These are phyloP conservation scores for Iselma pallidipennis DNA, from an alignment of 2,888 invertebrate genomes.

Conservation along the genomic window DNA sequence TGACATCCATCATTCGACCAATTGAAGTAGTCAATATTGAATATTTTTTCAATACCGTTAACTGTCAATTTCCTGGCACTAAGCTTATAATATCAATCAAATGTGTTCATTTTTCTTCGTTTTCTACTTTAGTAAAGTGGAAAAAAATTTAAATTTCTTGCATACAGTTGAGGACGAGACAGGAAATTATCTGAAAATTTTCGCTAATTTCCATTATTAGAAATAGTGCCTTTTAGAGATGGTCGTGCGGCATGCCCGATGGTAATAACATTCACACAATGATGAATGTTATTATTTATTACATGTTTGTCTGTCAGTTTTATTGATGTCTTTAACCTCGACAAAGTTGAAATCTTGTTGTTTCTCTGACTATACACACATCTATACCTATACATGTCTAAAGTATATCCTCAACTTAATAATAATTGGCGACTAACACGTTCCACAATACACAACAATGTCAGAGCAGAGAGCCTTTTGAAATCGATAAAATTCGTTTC, in stretches of 20 bases:
- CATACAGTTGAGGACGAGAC: neutral
- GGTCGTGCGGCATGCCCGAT: conserved; percentile 25
- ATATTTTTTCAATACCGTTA: neutral
- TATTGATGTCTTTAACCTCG: conserved; percentile 44
- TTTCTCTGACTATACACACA: neutral
- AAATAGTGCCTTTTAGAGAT: conserved; percentile 4
- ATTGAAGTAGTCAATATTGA: too few relatives aligned
- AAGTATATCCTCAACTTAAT: neutral
- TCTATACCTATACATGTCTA: neutral
- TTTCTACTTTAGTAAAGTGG: neutral
- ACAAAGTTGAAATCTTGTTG: conserved; percentile 29
- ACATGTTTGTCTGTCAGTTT: conserved; percentile 40
- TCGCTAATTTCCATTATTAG: neutral
- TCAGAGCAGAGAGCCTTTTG: neutral
- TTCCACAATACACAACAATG: neutral
- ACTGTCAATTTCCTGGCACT: neutral
- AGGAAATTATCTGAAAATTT: neutral
- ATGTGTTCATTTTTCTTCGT: neutral
- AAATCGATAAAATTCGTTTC: neutral
- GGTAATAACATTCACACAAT: conserved; percentile 41
- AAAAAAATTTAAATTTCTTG: too few relatives aligned
- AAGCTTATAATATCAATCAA: neutral
- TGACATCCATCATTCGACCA: neutral
- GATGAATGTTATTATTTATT: conserved; percentile 45
- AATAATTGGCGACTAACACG: neutral